Evolutionary conservation across 2,888 invertebrate species (phyloP).

Genomic region (Nemurella pictetii): DNA sequence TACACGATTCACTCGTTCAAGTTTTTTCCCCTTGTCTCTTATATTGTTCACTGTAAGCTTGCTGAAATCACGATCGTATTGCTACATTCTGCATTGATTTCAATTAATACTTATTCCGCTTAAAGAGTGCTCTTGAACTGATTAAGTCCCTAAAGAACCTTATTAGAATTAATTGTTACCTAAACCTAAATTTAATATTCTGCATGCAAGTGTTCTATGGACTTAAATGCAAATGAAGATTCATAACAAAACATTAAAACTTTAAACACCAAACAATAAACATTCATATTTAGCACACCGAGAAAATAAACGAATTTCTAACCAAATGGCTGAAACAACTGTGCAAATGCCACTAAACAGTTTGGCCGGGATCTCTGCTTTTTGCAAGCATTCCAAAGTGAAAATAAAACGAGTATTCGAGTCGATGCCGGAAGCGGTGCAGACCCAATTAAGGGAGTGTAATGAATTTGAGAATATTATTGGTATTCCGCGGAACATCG

Average conservation of each 20-base stretch:
- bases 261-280: no score
- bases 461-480: neutral
- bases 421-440: neutral
- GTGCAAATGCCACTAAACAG: no score
- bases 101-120: neutral
- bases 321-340: neutral
- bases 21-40: conserved; percentile 31
- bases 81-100: neutral
- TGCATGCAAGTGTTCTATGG: neutral
- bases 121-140: neutral
- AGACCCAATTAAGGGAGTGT: neutral
- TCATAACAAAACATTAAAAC: neutral
- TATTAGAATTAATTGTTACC: neutral
- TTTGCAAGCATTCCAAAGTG: conserved; percentile 9
- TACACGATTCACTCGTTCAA: conserved; percentile 1
- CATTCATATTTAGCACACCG: neutral
- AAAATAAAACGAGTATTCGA: conserved; percentile 15
- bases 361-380: conserved; percentile 1
- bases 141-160: neutral
- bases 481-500: neutral
- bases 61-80: neutral
- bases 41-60: neutral
- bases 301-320: neutral
- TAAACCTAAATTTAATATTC: neutral
- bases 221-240: neutral